Evolutionary conservation across 2,113 vertebrate genomes (phyloP).

Genomic region (Natator depressus): DNA sequence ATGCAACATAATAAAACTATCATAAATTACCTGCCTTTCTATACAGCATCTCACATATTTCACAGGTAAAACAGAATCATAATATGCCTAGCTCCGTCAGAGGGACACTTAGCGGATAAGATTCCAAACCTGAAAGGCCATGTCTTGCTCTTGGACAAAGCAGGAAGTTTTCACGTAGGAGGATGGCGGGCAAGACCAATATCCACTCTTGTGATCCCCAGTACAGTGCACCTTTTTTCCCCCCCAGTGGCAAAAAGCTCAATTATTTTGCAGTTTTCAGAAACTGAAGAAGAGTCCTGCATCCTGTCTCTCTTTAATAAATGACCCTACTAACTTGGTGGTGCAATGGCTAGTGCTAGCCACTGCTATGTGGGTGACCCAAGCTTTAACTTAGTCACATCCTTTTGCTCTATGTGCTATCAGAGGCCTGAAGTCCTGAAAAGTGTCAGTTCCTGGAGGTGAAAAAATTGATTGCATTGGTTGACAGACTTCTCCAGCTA

Average conservation of each 20-base stretch:
- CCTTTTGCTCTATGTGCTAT: too few relatives aligned
- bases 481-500: too few relatives aligned
- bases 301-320: too few relatives aligned
- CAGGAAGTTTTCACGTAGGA: background rate
- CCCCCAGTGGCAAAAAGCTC: background rate
- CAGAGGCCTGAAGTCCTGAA: too few relatives aligned
- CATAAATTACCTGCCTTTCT: background rate
- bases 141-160: background rate
- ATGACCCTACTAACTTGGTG: too few relatives aligned
- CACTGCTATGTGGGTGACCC: too few relatives aligned
- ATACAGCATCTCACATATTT: background rate
- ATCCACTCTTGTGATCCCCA: background rate
- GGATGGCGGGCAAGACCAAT: background rate
- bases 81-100: background rate
- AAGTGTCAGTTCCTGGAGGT: too few relatives aligned
- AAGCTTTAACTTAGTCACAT: too few relatives aligned
- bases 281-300: too few relatives aligned
- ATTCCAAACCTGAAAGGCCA: background rate
- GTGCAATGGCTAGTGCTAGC: too few relatives aligned
- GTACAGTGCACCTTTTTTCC: background rate
- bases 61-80: background rate
- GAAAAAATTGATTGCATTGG: too few relatives aligned
- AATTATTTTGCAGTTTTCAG: background rate
- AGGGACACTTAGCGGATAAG: background rate
- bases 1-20: background rate